These are phyloP conservation scores for Drosophila arawakana DNA, from an alignment of 1,140 invertebrate genomes.

Conservation along the genomic window DNA sequence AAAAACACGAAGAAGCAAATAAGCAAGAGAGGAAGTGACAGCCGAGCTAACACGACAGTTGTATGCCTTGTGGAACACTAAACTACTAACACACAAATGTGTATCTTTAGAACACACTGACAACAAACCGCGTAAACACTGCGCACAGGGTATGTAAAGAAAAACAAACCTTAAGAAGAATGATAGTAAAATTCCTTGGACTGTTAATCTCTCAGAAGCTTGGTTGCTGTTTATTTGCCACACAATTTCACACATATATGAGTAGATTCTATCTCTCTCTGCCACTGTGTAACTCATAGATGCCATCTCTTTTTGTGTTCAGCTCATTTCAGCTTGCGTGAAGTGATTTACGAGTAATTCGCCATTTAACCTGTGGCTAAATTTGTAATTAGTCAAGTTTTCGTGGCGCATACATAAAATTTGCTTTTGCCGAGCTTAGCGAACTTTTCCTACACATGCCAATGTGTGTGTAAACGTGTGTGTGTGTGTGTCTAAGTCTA, in stretches of 20 bases:
- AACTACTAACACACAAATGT: too few species aligned
- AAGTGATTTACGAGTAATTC: conserved; percentile 64
- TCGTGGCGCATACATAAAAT: conserved; percentile 59
- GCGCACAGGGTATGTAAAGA: background rate
- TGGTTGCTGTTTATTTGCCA: conserved; percentile 47
- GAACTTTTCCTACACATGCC: conserved; percentile 15
- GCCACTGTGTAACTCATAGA: background rate
- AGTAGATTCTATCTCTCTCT: background rate
- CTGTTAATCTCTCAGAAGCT: conserved; percentile 39
- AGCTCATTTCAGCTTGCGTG: conserved; percentile 44
- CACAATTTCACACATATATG: conserved; percentile 52
- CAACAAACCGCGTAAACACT: too few species aligned
- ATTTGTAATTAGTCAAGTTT: conserved; percentile 69
- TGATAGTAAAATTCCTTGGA: conserved; percentile 41
- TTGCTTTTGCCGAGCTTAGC: conserved; percentile 38
- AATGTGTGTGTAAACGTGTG: background rate
- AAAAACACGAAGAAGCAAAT: background rate
- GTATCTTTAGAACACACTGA: too few species aligned
- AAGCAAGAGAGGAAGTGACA: background rate
- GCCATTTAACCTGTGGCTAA: conserved; percentile 68
- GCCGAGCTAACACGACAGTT: too few species aligned
- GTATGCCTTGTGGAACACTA: too few species aligned
- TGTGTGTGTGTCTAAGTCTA: conserved; percentile 33
- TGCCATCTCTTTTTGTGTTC: background rate
- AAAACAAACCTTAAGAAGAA: conserved; percentile 11